Conservation (phyloP, 2,888 invertebrate species). For the Thecocarcelia acutangulata region DNA sequence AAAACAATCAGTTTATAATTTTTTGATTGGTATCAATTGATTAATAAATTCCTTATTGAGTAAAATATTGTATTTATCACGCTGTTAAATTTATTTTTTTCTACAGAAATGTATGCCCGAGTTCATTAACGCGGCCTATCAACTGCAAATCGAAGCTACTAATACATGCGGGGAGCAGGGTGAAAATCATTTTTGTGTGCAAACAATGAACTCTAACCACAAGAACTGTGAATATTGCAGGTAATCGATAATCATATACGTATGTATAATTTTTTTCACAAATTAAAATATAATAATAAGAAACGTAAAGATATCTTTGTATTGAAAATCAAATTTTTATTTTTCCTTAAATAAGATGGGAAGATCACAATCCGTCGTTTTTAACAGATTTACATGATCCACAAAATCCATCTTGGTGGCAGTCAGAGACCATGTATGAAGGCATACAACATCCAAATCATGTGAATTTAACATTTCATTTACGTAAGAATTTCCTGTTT, state of each 20-base stretch:
- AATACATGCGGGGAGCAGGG: constrained; percentile 96
- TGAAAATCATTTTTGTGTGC: constrained; percentile 92
- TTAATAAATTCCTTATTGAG: no score
- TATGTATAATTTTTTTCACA: no score
- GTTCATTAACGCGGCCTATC: constrained; percentile 97
- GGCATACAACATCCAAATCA: constrained; percentile 94
- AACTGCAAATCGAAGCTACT: constrained; percentile 93
- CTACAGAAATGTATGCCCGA: constrained; percentile 95
- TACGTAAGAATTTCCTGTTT: constrained; percentile 84
- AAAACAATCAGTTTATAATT: no score
- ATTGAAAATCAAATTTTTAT: not conserved
- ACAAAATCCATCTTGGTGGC: constrained; percentile 97
- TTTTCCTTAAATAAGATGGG: constrained; percentile 74
- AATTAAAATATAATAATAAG: constrained; percentile 66
- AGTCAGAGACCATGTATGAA: constrained; percentile 98
- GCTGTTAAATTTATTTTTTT: no score
- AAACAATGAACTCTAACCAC: constrained; percentile 89
- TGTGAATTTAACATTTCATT: constrained; percentile 94
- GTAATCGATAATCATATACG: constrained; percentile 72
- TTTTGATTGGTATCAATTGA: no score
- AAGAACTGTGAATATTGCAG: constrained; percentile 92
- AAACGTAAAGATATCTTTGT: not conserved
- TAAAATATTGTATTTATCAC: no score
- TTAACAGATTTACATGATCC: constrained; percentile 96
- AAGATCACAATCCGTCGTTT: constrained; percentile 87